Evolutionary conservation across 2,113 vertebrate genomes (phyloP).

Genomic region (Henicopernis longicauda): DNA sequence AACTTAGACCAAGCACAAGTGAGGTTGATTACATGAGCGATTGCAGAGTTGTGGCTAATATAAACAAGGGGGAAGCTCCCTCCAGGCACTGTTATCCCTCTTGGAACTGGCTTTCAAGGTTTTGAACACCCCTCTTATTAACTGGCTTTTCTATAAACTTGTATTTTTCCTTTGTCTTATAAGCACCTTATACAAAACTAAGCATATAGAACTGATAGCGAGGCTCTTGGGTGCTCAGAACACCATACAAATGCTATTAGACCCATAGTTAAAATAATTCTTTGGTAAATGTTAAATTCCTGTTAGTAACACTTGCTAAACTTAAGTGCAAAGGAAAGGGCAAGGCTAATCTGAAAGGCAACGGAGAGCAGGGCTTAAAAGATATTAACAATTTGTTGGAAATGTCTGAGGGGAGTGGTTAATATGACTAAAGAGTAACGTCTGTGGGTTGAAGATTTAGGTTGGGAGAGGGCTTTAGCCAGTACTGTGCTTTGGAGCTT

Average conservation of each 20-base stretch:
- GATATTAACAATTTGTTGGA: constrained; percentile 49
- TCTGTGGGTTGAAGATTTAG: constrained; percentile 11
- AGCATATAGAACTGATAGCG: constrained; percentile 28
- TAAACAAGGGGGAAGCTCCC: background rate
- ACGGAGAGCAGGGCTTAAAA: constrained; percentile 41
- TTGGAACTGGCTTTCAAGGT: background rate
- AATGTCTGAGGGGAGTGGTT: constrained; percentile 45
- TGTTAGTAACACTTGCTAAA: constrained; percentile 70
- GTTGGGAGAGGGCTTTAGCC: background rate
- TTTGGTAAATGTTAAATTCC: constrained; percentile 72
- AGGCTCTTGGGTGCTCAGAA: constrained; percentile 41
- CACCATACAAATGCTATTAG: constrained; percentile 49
- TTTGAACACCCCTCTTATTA: background rate
- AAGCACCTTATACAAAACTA: constrained; percentile 28
- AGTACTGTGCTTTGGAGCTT: background rate
- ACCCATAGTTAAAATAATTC: constrained; percentile 61
- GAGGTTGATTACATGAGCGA: background rate
- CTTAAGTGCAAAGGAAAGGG: constrained; percentile 66
- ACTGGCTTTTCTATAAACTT: background rate
- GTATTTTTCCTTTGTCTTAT: background rate
- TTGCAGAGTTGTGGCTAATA: background rate
- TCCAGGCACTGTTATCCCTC: background rate
- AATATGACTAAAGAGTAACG: background rate
- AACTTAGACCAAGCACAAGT: background rate
- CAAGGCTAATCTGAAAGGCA: constrained; percentile 64